These are phyloP conservation scores for Turritopsis dohrnii DNA, from an alignment of 30 jellyfish, hydroid and myxozoan species.

Conservation along the genomic window DNA sequence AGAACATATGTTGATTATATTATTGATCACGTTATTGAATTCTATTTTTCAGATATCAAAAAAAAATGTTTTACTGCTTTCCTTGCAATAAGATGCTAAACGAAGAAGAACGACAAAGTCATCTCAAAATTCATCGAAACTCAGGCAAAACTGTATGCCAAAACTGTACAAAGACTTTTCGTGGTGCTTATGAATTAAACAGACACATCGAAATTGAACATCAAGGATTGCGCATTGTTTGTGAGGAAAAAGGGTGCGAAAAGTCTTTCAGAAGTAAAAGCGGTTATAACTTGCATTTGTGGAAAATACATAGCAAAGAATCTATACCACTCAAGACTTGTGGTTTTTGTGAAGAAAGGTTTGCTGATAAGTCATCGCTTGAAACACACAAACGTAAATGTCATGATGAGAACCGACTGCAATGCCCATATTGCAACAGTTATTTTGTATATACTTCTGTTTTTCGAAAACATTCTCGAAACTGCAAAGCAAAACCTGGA, in stretches of 20 bases:
- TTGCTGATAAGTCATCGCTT: too few species aligned
- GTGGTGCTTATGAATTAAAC: neutral
- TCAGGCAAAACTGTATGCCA: neutral
- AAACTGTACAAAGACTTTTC: neutral
- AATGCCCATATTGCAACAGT: too few species aligned
- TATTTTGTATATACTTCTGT: too few species aligned
- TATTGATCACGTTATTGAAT: too few species aligned
- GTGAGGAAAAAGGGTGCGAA: neutral
- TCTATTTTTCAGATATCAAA: neutral
- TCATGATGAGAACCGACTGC: too few species aligned
- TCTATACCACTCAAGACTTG: neutral
- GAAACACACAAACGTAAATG: too few species aligned
- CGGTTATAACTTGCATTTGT: neutral
- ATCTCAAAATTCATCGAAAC: neutral
- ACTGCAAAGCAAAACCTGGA: too few species aligned
- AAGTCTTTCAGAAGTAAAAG: neutral
- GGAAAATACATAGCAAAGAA: neutral
- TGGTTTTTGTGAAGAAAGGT: neutral
- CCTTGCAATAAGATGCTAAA: neutral
- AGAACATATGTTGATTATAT: too few species aligned
- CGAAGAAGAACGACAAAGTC: neutral
- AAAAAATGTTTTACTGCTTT: neutral
- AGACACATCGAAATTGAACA: neutral
- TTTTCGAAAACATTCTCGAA: too few species aligned
- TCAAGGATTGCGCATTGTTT: neutral